Evolutionary conservation across 2,113 vertebrate species (phyloP).

Genomic region (Zonotrichia leucophrys): DNA sequence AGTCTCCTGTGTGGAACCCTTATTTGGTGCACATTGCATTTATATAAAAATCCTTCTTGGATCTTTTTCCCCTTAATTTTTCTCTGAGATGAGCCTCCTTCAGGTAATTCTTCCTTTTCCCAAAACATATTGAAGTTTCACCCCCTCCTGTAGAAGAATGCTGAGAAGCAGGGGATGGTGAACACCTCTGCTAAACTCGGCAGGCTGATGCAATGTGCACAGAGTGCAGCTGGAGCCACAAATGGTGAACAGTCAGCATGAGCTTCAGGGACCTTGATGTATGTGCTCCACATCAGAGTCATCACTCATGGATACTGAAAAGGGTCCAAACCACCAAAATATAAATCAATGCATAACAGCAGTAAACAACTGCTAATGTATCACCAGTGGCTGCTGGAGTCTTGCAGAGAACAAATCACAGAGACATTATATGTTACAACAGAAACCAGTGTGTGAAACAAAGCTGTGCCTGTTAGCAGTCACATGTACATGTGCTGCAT

Average conservation of each 20-base stretch:
- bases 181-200: neutral
- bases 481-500: too few species aligned
- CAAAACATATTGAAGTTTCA: neutral
- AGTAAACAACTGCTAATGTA: neutral
- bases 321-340: neutral
- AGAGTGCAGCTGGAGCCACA: neutral
- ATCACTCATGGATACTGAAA: neutral
- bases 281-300: neutral
- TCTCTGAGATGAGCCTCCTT: neutral
- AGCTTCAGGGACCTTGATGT: neutral
- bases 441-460: neutral
- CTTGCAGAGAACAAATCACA: neutral
- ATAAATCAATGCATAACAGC: neutral
- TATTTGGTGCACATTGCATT: neutral
- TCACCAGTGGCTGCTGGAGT: neutral
- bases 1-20: neutral
- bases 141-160: accelerated
- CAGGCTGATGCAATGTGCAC: neutral
- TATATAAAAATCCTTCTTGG: neutral
- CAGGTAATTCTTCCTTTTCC: neutral
- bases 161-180: neutral
- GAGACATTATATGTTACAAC: neutral
- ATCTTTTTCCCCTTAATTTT: neutral
- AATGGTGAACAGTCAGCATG: neutral
- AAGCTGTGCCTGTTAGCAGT: neutral